Base-by-base conservation (phyloP, 2,797 vertebrate genomes). In the Myripristis jacobus region DNA sequence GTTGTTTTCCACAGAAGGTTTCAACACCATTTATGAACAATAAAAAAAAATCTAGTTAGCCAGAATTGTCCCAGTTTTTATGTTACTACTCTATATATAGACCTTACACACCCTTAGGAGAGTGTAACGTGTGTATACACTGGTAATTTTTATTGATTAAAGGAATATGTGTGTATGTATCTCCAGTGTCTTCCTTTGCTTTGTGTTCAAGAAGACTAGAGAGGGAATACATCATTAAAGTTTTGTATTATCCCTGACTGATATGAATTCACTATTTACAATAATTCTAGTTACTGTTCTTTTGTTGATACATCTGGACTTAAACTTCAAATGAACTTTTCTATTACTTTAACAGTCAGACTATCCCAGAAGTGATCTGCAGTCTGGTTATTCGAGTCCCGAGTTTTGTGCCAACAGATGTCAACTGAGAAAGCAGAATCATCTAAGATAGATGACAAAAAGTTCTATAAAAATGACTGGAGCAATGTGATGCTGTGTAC, bases 391-490 rank as follows among this genome's bases (percentile, higher is more conserved):
- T 36, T 6, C 7, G 34, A 36, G 34, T 16, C 38, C 15, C 12
- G 15, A 15, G 38, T 41, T 15, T 41, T 41, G 12, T 41, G 38
- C 2, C 12, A 13, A 12, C 38, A 41, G 15, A 8, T 38, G 12
- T 38, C 38, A 15, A 16, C 19, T 36, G 18, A 22, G 55, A 41
- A 18, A 29, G 22, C 15, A 24, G 24, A 41, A 22, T 16, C 15
- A 53, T 18, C 6, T 27, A 31, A 53, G 51, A 58, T 43, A 16
- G 7, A 58, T 34, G 31, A 63, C 18, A 18, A n/a, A 21, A 64
- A 54, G 52, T 27, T 31, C 53, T 66, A 16, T 57, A 24, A 59
- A 36, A 55, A 56, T 22, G n/a, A 66, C 44, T 51, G 25, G 13
- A 59, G 66, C 59, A 47, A 4, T 50, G 21, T 2, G 21, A 34